Percentiles rank a stretch among this genome's conserved stretches.
phyloP scores from a whole-genome alignment of 2,888 invertebrate species.

The Selenia dentaria region DNA sequence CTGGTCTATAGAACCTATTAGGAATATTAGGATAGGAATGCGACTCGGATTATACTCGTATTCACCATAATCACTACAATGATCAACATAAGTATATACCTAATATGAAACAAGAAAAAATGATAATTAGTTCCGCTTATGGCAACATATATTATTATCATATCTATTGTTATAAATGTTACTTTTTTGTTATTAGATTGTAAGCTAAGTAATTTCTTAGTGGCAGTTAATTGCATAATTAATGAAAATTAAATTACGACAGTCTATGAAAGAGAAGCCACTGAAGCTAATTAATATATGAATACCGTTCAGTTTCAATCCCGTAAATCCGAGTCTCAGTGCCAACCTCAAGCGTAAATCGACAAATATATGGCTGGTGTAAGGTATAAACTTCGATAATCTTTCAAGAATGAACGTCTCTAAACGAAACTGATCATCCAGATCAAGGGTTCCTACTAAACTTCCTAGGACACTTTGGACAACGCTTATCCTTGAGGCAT shows the following conservation, averaged over 20 bases:
- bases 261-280: conserved; percentile 7
- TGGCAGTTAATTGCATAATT: conserved; percentile 16
- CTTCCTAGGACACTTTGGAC: conserved; percentile 81
- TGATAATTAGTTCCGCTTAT: too few relatives aligned
- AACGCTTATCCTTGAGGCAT: conserved; percentile 68
- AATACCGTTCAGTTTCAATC: conserved; percentile 60
- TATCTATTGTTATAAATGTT: too few relatives aligned
- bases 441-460: conserved; percentile 73
- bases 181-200: too few relatives aligned
- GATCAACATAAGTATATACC: too few relatives aligned
- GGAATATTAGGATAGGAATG: too few relatives aligned
- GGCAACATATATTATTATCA: too few relatives aligned
- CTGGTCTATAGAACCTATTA: too few relatives aligned
- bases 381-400: conserved; percentile 62
- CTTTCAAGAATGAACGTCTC: conserved; percentile 58
- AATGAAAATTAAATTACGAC: conserved; percentile 14
- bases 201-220: not conserved
- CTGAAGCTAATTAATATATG: conserved; percentile 2
- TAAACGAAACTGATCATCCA: conserved; percentile 74
- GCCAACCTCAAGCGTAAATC: conserved; percentile 63
- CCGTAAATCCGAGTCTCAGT: conserved; percentile 58
- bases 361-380: conserved; percentile 67
- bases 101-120: too few relatives aligned
- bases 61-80: too few relatives aligned
- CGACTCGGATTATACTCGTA: too few relatives aligned